Evolutionary conservation across 2,113 vertebrate species (phyloP), one percentile per base, ranked within the genome.

Genomic region (Poeciliopsis prolifica): DNA sequence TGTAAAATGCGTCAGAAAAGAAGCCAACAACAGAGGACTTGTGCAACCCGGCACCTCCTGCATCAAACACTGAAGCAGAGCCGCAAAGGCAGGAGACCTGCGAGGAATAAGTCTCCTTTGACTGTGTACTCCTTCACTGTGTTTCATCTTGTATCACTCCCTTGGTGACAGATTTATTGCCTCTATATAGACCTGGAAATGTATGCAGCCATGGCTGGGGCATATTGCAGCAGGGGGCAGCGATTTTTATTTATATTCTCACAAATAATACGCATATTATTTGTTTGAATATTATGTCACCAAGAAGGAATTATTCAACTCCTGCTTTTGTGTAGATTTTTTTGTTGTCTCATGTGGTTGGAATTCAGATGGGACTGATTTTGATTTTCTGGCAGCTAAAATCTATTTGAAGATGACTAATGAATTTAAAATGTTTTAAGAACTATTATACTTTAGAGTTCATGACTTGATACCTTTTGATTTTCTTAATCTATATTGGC

Each of bases 1-100:
- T 78, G 11, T 75, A 37, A 69, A 73, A 75, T 65, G 63, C 80
- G 68, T 72, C 30, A 30, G 66, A 64, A 58, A 48, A 17, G 33
- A 61, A 82, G 64, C 67, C 65, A 67, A 60, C 3, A 65, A 28
- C 67, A 30, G 48, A 15, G 62, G 19, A 4, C 63, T 70, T 37
- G 63, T 71, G 75, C 26, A 22, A 79, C 72, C 79, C 15, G 74
- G 65, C n/a, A 28, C 37, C 65, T 67, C 40, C 72, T 65, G 77
- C 65, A 81, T 79, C 75, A 85, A 84, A 81, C 72, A 71, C 51
- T 74, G 74, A 61, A 69, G 77, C 75, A 68, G 68, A 87, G 68
- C 71, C 30, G 48, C 66, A 35, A 68, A 65, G 82, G 73, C 70
- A 78, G 68, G 68, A n/a, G 12, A 63, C 13, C 22, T 79, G 66